phyloP scores from a whole-genome alignment of 2,797 vertebrate species.

The Chelidonichthys spinosus region DNA sequence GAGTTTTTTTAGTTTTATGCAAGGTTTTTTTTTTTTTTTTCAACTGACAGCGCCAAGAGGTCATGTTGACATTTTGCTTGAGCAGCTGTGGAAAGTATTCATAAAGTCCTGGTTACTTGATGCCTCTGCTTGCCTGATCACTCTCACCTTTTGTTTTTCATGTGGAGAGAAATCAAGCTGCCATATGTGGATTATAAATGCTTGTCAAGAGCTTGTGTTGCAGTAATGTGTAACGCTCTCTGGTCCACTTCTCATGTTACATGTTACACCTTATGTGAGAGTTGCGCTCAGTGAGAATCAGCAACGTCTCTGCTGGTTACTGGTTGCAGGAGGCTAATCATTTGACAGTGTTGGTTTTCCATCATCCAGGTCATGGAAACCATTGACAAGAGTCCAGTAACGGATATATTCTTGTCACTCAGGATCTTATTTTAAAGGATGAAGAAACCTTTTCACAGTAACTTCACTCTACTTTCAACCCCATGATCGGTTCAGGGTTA shows the following conservation, averaged over 20 bases:
- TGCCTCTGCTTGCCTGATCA: no score
- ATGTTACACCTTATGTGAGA: conserved; percentile 14
- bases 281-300: conserved; percentile 11
- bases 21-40: neutral
- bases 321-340: conserved; percentile 40
- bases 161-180: neutral
- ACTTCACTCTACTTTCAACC: conserved; percentile 2
- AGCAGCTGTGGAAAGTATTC: conserved; percentile 3
- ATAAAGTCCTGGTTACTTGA: neutral
- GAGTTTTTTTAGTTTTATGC: neutral
- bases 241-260: conserved; percentile 29
- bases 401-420: conserved; percentile 1
- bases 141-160: conserved; percentile 8
- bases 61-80: neutral
- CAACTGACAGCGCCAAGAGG: neutral
- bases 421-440: conserved; percentile 7
- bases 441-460: neutral
- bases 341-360: conserved; percentile 46
- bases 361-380: conserved; percentile 25
- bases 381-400: conserved; percentile 42
- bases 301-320: conserved; percentile 5
- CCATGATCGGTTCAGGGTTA: conserved; percentile 13
- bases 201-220: conserved; percentile 3
- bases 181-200: conserved; percentile 15
- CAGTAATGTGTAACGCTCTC: conserved; percentile 18